Percentiles rank a stretch among this genome's conserved stretches.
phyloP scores from a whole-genome alignment of 2,797 vertebrate species.

The Sebastes glaucus region DNA sequence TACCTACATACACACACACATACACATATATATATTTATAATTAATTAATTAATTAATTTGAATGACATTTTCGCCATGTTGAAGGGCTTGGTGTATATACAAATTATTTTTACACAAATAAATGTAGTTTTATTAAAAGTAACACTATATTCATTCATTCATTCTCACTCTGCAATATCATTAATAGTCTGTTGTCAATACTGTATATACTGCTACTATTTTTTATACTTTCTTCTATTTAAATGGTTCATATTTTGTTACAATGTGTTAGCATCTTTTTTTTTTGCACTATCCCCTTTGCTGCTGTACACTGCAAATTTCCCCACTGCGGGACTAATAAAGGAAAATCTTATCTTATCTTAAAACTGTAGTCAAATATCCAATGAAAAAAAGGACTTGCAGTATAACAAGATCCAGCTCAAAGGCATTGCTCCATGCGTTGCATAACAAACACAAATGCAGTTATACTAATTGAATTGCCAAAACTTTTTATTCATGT shows the following conservation, averaged over 20 bases:
- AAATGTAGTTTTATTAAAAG: not conserved
- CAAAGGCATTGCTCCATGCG: not conserved
- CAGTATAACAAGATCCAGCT: not conserved
- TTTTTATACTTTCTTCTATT: too few relatives aligned
- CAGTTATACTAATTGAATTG: constrained; percentile 3
- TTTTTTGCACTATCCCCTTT: too few relatives aligned
- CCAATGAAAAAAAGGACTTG: not conserved
- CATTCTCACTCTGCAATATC: too few relatives aligned
- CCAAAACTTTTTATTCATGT: not conserved
- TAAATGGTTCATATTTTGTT: too few relatives aligned
- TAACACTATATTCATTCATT: not conserved
- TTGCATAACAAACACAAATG: not conserved
- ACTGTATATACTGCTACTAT: too few relatives aligned
- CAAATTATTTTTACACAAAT: not conserved
- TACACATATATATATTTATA: too few relatives aligned
- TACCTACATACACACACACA: too few relatives aligned
- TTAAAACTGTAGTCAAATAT: not conserved
- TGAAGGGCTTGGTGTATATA: not conserved
- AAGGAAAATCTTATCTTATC: too few relatives aligned
- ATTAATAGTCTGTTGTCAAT: too few relatives aligned
- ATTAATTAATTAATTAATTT: not conserved
- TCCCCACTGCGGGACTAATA: too few relatives aligned
- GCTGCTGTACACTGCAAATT: too few relatives aligned
- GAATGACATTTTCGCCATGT: not conserved
- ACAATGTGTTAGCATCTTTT: too few relatives aligned